Conservation (phyloP, 2,888 invertebrate species). For the Epsilonema sp. region DNA sequence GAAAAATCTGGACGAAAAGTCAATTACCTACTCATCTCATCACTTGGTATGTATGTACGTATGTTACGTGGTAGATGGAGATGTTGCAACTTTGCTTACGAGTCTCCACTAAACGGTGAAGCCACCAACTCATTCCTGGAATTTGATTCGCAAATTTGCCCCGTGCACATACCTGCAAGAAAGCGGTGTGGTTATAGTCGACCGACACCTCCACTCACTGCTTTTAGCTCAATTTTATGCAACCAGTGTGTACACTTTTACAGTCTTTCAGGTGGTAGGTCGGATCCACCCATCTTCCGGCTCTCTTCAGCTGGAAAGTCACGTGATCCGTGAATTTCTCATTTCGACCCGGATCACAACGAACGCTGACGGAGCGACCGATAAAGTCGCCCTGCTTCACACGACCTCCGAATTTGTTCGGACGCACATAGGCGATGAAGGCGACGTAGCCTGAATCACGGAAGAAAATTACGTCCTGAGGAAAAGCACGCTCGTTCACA, state of each 20-base stretch:
- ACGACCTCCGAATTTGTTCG: slow-evolving; percentile 19
- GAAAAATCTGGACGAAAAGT: too few relatives aligned
- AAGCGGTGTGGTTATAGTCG: too few relatives aligned
- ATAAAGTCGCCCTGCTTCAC: slow-evolving; percentile 18
- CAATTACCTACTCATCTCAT: background rate
- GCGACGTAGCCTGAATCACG: slow-evolving; percentile 19
- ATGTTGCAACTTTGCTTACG: slow-evolving; percentile 11
- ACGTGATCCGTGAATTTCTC: slow-evolving; percentile 4
- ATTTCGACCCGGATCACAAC: background rate
- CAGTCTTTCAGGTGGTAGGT: slow-evolving; percentile 24
- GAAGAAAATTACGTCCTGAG: too few relatives aligned
- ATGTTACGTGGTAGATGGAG: too few relatives aligned
- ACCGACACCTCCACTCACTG: too few relatives aligned
- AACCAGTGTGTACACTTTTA: too few relatives aligned
- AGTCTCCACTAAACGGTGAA: slow-evolving; percentile 20
- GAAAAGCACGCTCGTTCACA: too few relatives aligned
- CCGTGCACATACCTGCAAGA: slow-evolving; percentile 25
- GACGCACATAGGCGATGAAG: slow-evolving; percentile 20
- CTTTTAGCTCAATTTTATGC: too few relatives aligned
- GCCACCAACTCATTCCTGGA: slow-evolving; percentile 18
- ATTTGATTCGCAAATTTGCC: slow-evolving; percentile 27
- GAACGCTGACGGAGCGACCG: slow-evolving; percentile 13
- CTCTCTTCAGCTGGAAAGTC: slow-evolving; percentile 13
- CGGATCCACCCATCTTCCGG: slow-evolving; percentile 21
- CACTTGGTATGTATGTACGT: too few relatives aligned